Base-by-base conservation (phyloP, 2,888 invertebrate genomes). In the Halictus ligatus region DNA sequence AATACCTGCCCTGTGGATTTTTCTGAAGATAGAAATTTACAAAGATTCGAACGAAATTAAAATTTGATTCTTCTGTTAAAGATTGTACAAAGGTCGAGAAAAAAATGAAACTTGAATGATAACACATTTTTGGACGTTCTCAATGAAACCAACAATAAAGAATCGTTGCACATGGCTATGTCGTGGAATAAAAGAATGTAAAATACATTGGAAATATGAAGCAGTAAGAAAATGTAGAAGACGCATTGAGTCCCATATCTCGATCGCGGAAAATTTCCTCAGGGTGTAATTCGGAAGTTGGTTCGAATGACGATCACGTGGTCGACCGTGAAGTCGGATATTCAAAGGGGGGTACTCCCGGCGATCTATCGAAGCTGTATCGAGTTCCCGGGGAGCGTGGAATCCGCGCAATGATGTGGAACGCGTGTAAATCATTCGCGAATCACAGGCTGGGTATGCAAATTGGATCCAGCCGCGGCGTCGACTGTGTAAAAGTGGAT, bases 401-500 rank as follows among this genome's bases (percentile, higher is more conserved):
- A 21, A 67, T 21, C 35, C 35, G 1, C 8, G 67, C 35, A 5
- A 35, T 10, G 35, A 29, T 21, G 21, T 10, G 40, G 10, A 40
- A 40, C 69, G 69, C 21, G 69, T 35, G 69, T 69, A 40, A 40
- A 69, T 69, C 69, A 69, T 69, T 69, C 40, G 69, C 2, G 10
- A 69, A 69, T 69, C 69, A 69, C 69, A 18, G 69, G 4, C 35
- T 18, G 8, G 21, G 18, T 18, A 40, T 69, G 69, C 21, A 69
- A 69, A 69, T 69, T 15, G 29, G 5, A 58, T 58, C 64, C 7
- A 64, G 25, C 3, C 64, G 64, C 69, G 35, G 67, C 21, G 67
- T 67, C 35, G 40, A 12, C 69, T 40, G 21, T 40, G 40, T 69
- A 69, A 69, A 69, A 69, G 69, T 69, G 69, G 35, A 69, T 69